Evolutionary conservation across 2,113 vertebrate genomes (phyloP).

Genomic region (Raja brachyura): DNA sequence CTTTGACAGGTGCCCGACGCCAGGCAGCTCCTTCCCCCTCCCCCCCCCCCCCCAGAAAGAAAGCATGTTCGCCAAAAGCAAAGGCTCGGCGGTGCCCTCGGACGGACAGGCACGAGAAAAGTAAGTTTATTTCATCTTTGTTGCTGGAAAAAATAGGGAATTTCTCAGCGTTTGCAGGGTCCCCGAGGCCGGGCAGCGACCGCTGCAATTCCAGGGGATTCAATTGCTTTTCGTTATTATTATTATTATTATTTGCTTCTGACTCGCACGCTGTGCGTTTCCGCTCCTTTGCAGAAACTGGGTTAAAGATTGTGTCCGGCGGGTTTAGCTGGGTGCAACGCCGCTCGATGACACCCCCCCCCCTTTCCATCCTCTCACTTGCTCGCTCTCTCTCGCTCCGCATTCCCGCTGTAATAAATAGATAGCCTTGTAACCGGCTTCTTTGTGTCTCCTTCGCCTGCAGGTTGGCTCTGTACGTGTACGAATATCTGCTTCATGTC

Average conservation of each 20-base stretch:
- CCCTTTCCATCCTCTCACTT: background rate
- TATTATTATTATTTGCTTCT: background rate
- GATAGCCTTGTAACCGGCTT: constrained; percentile 32
- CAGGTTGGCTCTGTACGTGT: constrained; percentile 91
- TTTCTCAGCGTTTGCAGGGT: background rate
- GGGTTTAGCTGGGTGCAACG: constrained; percentile 15
- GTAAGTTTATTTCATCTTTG: constrained; percentile 59
- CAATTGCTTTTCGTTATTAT: background rate
- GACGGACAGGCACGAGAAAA: constrained; percentile 91
- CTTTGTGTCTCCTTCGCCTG: constrained; percentile 12
- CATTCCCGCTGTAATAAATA: constrained; percentile 31
- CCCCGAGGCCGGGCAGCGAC: constrained; percentile 28
- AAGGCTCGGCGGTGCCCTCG: constrained; percentile 89
- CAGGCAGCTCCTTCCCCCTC: constrained; percentile 44
- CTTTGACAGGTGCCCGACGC: constrained; percentile 43
- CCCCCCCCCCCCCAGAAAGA: constrained; percentile 23
- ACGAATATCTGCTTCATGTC: constrained; percentile 94
- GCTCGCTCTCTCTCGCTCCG: constrained; percentile 10
- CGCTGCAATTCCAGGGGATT: constrained; percentile 20
- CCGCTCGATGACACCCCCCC: constrained; percentile 17
- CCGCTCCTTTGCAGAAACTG: constrained; percentile 14
- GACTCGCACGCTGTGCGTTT: constrained; percentile 21
- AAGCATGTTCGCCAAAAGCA: constrained; percentile 93
- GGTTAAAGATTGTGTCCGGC: constrained; percentile 23
- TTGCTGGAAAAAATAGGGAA: background rate